Evolutionary conservation across 2,797 vertebrate species (phyloP), one percentile per base, ranked within the genome.

Genomic region (Crenichthys baileyi): DNA sequence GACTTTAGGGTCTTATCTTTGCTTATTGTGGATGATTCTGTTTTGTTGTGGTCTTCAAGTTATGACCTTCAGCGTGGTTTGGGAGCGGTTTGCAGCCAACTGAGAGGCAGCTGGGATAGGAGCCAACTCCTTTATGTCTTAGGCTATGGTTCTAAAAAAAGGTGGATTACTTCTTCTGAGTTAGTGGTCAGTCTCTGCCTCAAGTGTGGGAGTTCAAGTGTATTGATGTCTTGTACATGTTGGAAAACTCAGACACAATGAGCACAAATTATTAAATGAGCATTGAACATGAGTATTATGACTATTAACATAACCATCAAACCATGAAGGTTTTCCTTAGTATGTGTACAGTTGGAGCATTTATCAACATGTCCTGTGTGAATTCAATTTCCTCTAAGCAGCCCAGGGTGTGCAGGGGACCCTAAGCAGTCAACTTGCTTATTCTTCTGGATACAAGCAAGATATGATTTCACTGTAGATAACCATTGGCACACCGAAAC

Each of bases 331-430:
- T 16, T 70, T 70, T 48, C 13, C 67, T 46, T 26, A 16, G 41
- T 15, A 26, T 46, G 67, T 48, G 41, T 44, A 26, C 67, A 46
- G 41, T 24, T 26, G 67, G 41, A 70, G 41, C 67, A 44, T 46
- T 70, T 70, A 22, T 24, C 67, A 70, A n/a, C 44, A 70, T 70
- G 15, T 70, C 24, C 67, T 70, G 11, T 15, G 41, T 70, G 67
- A 70, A 70, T 70, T 70, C 22, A 46, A 70, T 44, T 70, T 70
- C 39, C 24, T 46, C 12, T 15, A 13, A 24, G 67, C 13, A 16
- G 24, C 67, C 41, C 13, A 4, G 44, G 41, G 67, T n/a, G 12
- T 26, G 24, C 6, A 16, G 22, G 67, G 41, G 65, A 70, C 39
- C 9, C 11, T 46, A 11, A 70, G 41, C 24, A 46, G 63, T 24